Conservation (phyloP, 2,797 vertebrate genomes). For the Micromesistius poutassou region DNA sequence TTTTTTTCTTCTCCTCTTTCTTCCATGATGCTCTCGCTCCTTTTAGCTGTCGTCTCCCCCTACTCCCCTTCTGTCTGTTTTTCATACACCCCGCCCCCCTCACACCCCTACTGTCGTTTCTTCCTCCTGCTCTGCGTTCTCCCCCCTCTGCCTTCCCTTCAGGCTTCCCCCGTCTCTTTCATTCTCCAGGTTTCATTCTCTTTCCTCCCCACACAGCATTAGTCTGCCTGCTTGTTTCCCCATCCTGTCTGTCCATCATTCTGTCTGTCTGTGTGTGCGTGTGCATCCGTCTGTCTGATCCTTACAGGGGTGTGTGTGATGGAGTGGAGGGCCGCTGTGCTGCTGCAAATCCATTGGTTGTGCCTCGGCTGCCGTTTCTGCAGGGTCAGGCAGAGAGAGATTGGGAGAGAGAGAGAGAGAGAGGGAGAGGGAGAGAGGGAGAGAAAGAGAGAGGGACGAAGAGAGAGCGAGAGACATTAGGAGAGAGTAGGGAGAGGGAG, state of each 20-base stretch:
- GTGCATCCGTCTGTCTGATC: not conserved
- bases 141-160: not conserved
- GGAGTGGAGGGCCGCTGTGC: too few relatives aligned
- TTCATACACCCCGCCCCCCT: not conserved
- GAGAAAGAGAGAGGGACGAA: not conserved
- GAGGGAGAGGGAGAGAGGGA: not conserved
- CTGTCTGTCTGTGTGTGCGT: not conserved
- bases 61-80: not conserved
- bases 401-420: conserved; percentile 17
- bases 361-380: too few relatives aligned
- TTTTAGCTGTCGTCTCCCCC: not conserved
- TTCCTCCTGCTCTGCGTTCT: not conserved
- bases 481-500: too few relatives aligned
- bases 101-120: not conserved
- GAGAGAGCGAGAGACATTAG: too few relatives aligned
- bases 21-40: conserved; percentile 26
- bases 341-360: too few relatives aligned
- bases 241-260: not conserved
- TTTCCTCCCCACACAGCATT: too few relatives aligned
- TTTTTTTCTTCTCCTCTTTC: conserved; percentile 43
- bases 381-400: conserved; percentile 9
- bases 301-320: not conserved
- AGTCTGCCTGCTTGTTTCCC: not conserved
- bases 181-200: too few relatives aligned
- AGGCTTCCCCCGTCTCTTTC: not conserved